A percentile compares a stretch with the other conserved stretches of the same genome.
phyloP scores from a whole-genome alignment of 2,113 vertebrate species.

The Megaptera novaeangliae region DNA sequence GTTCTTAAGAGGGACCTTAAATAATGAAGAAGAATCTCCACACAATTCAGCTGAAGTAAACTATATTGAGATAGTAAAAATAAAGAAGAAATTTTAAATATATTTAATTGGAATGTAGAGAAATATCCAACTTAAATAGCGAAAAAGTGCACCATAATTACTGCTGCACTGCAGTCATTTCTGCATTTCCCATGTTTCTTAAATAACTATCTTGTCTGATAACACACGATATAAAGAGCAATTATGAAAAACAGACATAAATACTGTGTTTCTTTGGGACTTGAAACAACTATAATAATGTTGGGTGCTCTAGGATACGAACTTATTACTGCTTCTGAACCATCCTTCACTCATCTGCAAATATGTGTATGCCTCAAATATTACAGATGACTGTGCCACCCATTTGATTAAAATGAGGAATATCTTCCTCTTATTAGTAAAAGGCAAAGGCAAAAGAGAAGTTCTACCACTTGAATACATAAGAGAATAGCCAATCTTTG shows the following conservation, averaged over 20 bases:
- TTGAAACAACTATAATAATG: background rate
- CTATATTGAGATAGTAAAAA: background rate
- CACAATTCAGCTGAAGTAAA: background rate
- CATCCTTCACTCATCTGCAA: background rate
- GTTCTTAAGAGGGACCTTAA: background rate
- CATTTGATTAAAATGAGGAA: background rate
- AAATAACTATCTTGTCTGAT: slow-evolving; percentile 88
- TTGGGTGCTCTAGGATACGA: background rate
- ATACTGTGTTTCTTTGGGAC: background rate
- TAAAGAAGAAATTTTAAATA: background rate
- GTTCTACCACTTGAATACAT: background rate
- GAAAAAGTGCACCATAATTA: slow-evolving; percentile 92
- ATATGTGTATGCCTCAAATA: background rate
- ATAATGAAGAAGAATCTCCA: slow-evolving; percentile 17
- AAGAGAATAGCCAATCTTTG: background rate
- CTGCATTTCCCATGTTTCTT: slow-evolving; percentile 86
- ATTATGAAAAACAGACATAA: slow-evolving; percentile 85
- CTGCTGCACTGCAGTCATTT: slow-evolving; percentile 91
- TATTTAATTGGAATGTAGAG: slow-evolving; percentile 86
- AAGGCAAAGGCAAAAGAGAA: background rate
- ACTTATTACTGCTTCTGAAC: background rate
- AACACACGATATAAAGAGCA: slow-evolving; percentile 91
- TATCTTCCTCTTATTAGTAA: background rate
- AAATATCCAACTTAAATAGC: slow-evolving; percentile 95
- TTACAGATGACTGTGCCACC: background rate